A percentile compares a stretch with the other conserved stretches of the same genome.
Conservation (phyloP, 1,140 invertebrate genomes). For the Heliothis virescens region DNA sequence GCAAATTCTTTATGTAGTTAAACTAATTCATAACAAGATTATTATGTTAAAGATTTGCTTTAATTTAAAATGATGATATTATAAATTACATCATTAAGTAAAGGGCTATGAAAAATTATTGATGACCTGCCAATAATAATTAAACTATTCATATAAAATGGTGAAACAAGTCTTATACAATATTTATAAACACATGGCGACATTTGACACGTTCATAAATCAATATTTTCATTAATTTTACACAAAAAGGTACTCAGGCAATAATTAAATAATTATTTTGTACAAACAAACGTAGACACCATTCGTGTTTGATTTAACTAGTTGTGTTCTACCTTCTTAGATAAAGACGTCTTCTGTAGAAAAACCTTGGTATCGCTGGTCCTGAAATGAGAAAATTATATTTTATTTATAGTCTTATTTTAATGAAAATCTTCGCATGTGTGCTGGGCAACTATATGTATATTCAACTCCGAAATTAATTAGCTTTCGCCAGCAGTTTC, state of each 20-base stretch:
- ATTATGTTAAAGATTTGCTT: slow-evolving; percentile 35
- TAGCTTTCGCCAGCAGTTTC: no score
- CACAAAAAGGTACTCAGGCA: slow-evolving; percentile 43
- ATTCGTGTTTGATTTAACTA: slow-evolving; percentile 18
- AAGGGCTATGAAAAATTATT: not conserved
- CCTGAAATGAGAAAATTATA: slow-evolving; percentile 67
- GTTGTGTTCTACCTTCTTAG: slow-evolving; percentile 58
- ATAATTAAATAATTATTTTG: slow-evolving; percentile 46
- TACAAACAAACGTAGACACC: slow-evolving; percentile 45
- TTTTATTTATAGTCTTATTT: not conserved
- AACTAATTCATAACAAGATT: not conserved
- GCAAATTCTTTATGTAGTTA: slow-evolving; percentile 3
- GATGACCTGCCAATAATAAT: not conserved
- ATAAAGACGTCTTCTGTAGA: slow-evolving; percentile 70
- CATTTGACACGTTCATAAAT: slow-evolving; percentile 31
- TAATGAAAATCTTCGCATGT: no score
- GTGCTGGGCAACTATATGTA: no score
- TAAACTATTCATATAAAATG: slow-evolving; percentile 3
- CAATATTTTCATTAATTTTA: slow-evolving; percentile 36
- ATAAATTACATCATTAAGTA: not conserved
- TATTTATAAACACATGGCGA: slow-evolving; percentile 29
- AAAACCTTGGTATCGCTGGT: slow-evolving; percentile 69
- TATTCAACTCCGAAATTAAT: no score
- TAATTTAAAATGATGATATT: not conserved
- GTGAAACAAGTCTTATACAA: slow-evolving; percentile 6